Evolutionary conservation across 2,113 vertebrate genomes (phyloP).

Genomic region (Notiomystis cincta): DNA sequence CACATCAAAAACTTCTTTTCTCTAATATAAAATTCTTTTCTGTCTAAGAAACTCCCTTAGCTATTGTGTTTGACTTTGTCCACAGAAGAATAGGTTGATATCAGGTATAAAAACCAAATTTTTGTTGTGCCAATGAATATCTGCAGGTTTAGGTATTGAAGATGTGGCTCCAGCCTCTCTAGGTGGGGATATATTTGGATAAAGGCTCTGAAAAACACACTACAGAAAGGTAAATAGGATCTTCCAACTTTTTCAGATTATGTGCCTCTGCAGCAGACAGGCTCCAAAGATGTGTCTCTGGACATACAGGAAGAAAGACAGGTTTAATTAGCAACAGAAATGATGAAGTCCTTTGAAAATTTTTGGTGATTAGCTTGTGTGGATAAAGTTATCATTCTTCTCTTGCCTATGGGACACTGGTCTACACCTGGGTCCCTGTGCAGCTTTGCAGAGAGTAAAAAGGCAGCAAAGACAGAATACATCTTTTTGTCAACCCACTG

Average conservation of each 20-base stretch:
- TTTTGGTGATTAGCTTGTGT: not conserved
- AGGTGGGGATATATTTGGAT: rapidly evolving
- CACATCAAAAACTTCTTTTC: not conserved
- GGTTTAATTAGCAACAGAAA: not conserved
- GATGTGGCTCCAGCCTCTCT: not conserved
- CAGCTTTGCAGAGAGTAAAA: not conserved
- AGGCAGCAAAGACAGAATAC: not conserved
- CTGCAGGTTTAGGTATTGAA: not conserved
- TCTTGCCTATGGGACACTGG: not conserved
- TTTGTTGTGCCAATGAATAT: not conserved
- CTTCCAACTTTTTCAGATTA: not conserved
- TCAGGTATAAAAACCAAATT: not conserved
- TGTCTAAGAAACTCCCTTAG: not conserved
- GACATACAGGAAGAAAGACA: not conserved
- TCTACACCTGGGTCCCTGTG: not conserved
- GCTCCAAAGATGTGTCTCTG: not conserved
- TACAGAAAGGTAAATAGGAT: not conserved
- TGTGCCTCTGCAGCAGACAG: not conserved
- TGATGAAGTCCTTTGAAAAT: not conserved
- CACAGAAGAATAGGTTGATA: not conserved
- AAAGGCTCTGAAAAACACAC: not conserved
- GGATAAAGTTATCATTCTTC: not conserved
- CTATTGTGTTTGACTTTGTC: not conserved
- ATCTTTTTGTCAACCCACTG: not conserved
- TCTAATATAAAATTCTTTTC: not conserved